Percentiles rank a stretch among this genome's conserved stretches.
Evolutionary conservation across 1,140 invertebrate species (phyloP).

Genomic region (Bombus superbus): DNA sequence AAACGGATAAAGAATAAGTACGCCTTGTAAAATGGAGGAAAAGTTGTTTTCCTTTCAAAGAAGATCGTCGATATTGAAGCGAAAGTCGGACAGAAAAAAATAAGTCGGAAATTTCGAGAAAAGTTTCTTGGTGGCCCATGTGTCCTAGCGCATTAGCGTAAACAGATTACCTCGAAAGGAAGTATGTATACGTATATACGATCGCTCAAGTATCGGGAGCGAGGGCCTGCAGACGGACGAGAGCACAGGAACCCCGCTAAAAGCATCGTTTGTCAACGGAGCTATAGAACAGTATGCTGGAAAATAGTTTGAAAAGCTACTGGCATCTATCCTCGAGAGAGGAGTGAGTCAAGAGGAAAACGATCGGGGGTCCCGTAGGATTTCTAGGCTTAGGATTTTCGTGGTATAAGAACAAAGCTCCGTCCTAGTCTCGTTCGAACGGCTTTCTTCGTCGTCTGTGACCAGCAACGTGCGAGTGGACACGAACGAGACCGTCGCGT

Average conservation of each 20-base stretch:
- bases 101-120: neutral
- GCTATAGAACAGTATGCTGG: neutral
- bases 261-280: neutral
- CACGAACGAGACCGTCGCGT: constrained; percentile 45
- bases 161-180: neutral
- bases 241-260: neutral
- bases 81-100: neutral
- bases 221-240: no score
- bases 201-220: neutral
- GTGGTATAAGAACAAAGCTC: constrained; percentile 36
- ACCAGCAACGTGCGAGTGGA: constrained; percentile 51
- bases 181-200: neutral
- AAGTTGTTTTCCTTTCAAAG: neutral
- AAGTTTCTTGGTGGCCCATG: neutral
- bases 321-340: neutral
- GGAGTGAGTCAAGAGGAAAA: neutral
- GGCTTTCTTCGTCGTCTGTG: constrained; percentile 1
- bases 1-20: neutral
- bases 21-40: neutral
- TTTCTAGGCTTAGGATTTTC: neutral
- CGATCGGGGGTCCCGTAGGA: constrained; percentile 1
- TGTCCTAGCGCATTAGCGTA: neutral
- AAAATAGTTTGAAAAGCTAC: neutral
- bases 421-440: constrained; percentile 20
- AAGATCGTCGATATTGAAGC: neutral